Evolutionary conservation across 2,888 invertebrate genomes (phyloP).

Genomic region (Harpalus rubripes): DNA sequence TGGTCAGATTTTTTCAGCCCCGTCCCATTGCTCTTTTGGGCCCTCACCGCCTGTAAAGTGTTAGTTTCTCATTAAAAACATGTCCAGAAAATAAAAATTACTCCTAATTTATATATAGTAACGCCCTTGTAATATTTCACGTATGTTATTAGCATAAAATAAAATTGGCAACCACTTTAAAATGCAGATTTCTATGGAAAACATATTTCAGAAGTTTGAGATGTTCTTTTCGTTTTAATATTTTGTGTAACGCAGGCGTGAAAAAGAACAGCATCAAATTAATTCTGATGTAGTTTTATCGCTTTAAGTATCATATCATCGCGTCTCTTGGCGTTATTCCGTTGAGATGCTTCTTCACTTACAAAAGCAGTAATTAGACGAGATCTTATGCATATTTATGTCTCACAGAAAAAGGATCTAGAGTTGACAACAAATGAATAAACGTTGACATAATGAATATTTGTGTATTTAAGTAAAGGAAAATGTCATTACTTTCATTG

Average conservation of each 20-base stretch:
- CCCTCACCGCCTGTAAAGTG: too few species aligned
- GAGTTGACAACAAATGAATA: not conserved
- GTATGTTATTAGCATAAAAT: too few species aligned
- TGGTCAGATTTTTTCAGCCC: too few species aligned
- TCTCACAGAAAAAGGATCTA: not conserved
- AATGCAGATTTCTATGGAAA: not conserved
- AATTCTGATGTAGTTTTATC: slow-evolving; percentile 2
- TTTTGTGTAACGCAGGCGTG: not conserved
- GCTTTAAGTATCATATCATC: not conserved
- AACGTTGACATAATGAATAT: not conserved
- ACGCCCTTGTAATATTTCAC: too few species aligned
- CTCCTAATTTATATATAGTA: too few species aligned
- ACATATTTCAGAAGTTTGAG: not conserved
- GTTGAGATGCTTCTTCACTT: not conserved
- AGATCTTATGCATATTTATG: slow-evolving; percentile 3
- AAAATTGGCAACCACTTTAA: not conserved
- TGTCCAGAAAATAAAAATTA: too few species aligned
- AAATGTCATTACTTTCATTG: too few species aligned
- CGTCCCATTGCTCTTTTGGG: too few species aligned
- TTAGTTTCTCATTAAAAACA: too few species aligned
- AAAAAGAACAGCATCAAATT: not conserved
- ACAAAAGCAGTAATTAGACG: slow-evolving; percentile 10
- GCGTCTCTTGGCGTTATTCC: not conserved
- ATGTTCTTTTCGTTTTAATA: not conserved
- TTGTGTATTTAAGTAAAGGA: too few species aligned